Base-by-base conservation (phyloP, 2,113 vertebrate species). In the Rhinichthys klamathensis region DNA sequence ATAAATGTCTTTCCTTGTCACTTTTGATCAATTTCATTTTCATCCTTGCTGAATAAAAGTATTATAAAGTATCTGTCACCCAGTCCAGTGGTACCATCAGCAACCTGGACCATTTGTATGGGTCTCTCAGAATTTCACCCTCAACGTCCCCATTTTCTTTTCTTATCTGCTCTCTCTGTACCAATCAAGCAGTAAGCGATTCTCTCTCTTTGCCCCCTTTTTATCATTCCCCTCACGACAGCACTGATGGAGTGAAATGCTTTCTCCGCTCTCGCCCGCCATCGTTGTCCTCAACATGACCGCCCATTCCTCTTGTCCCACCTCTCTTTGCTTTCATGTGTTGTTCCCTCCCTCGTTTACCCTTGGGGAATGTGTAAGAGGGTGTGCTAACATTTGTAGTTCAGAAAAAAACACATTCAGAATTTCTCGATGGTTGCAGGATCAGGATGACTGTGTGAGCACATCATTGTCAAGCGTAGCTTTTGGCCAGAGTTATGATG, bases 101-200 rank as follows among this genome's bases (percentile, higher is more conserved):
- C 30, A n/a, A 60, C 76, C 54, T n/a, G 76, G 32, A 79, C 23
- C 25, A 44, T 84, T 69, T 46, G 41, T 80, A 25, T 32, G 35
- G 4, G 1, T 72, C 32, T 80, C 58, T 80, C 32, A 32, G 44
- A 25, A 73, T 69, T 63, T 38, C 30, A 56, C 25, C 32, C 70
- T 73, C 54, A 81, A 58, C 21, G n/a, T 69, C 75, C 61, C 25
- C 27, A 58, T 38, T 63, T 83, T 87, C 56, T 70, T 58, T 15
- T 56, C 61, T 70, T 32, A 75, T 72, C 85, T 70, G 81, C 49
- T 83, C 60, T 76, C 79, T 69, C 70, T 25, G 58, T n/a, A 72
- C 30, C 84, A 83, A 63, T 27, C 65, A 78, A 16, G 25, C 73
- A 82, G 65, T 84, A 82, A 87, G 78, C 89, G 78, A 69, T 75